Base-by-base conservation (phyloP, 64 coral and sea anemone genomes). In the Actinia equina region DNA sequence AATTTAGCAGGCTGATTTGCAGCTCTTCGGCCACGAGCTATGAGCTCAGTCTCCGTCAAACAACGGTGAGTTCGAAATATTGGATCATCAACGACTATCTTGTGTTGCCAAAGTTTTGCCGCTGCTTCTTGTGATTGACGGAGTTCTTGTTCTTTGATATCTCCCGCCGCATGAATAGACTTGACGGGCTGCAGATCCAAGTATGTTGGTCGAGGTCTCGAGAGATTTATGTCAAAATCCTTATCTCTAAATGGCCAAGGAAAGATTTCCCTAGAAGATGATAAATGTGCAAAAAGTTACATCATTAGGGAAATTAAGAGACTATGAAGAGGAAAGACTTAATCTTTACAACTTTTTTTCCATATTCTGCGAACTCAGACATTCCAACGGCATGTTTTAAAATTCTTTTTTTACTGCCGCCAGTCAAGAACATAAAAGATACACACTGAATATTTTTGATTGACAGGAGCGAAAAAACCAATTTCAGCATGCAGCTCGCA, bases 1-100 rank as follows among this genome's bases (percentile, higher is more conserved):
- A 95, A 85, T 65, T 99, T 99, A 27, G 90, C 77, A 57, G 93
- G 97, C 51, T 92, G 93, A 54, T 92, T 95, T 20, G 97, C 92
- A 25, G 97, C 89, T 80, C 86, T 89, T 20, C 62, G 59, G 44
- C 97, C 97, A 57, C 44, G 56, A 53, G 86, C 79, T 43, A 51
- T 86, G 20, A 99, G 93, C 84, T 99, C 97, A 4, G 97, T 95
- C 77, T 88, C 88, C 16, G 88, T 86, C 53, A 99, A 63, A 62
- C 97, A 99, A 20, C 97, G 97, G 77, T 99, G 93, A 0, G 74
- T 95, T 43, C 93, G 82, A 43, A 95, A 94, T 17, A 90, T n/a
- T 13, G 86, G 86, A 16, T 99, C 77, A n/a, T 99, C 93, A 18
- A 99, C 97, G 19, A 99, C 79, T 41, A 99, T 56, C 74, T 70